Conservation (phyloP, 2,888 invertebrate genomes). For the Scaptomyza cyrtandrae region DNA sequence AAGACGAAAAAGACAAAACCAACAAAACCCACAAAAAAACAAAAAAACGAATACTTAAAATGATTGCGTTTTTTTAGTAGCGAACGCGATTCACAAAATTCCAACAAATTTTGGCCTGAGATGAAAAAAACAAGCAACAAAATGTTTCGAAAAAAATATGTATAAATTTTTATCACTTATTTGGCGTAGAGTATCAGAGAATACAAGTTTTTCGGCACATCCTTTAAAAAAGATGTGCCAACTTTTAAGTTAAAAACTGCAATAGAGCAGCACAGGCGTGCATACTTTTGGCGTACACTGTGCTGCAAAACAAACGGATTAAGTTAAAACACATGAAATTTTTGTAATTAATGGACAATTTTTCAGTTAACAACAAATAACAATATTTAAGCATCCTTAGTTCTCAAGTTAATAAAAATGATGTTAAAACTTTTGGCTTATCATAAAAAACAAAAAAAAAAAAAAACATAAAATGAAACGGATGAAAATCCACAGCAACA, state of each 20-base stretch:
- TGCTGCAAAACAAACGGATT: slow-evolving; percentile 57
- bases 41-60: slow-evolving; percentile 53
- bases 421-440: slow-evolving; percentile 73
- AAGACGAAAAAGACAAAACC: slow-evolving; percentile 18
- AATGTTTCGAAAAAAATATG: slow-evolving; percentile 58
- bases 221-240: slow-evolving; percentile 19
- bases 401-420: slow-evolving; percentile 56
- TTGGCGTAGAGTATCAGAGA: slow-evolving; percentile 63
- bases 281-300: slow-evolving; percentile 67
- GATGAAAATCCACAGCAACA: slow-evolving; percentile 28
- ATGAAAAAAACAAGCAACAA: slow-evolving; percentile 40
- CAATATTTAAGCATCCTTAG: slow-evolving; percentile 74
- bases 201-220: slow-evolving; percentile 45
- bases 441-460: slow-evolving; percentile 48
- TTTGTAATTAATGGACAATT: slow-evolving; percentile 53
- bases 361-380: slow-evolving; percentile 46
- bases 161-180: slow-evolving; percentile 82
- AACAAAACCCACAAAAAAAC: slow-evolving; percentile 35
- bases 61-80: slow-evolving; percentile 84
- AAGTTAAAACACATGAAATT: slow-evolving; percentile 54
- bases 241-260: slow-evolving; percentile 65
- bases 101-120: slow-evolving; percentile 52
- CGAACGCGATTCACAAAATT: slow-evolving; percentile 82
- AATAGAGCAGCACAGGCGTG: slow-evolving; percentile 77
- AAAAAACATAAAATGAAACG: background rate